A percentile compares a stretch with the other conserved stretches of the same genome.
Evolutionary conservation across 1,140 invertebrate genomes (phyloP).

Genomic region (Cyclargus thomasi): DNA sequence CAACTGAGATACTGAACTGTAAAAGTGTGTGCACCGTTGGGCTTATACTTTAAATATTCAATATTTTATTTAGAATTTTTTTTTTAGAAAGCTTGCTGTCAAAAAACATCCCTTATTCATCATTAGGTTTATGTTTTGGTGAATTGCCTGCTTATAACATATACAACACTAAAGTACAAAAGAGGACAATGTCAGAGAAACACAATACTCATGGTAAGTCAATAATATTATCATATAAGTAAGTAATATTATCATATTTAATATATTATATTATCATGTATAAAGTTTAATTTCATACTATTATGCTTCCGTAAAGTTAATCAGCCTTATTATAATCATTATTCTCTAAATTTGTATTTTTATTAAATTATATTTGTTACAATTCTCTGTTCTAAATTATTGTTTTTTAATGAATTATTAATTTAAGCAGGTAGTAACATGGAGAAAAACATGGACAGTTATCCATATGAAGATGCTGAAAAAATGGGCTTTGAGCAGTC

Average conservation of each 20-base stretch:
- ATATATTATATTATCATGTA: too few relatives aligned
- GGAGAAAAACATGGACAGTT: conserved; percentile 6
- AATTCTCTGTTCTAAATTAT: too few relatives aligned
- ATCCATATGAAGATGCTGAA: conserved; percentile 9
- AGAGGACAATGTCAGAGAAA: neutral
- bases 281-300: too few relatives aligned
- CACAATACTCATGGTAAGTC: neutral
- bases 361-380: too few relatives aligned
- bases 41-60: too few relatives aligned
- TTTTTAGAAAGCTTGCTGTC: neutral
- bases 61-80: neutral
- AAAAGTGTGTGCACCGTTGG: too few relatives aligned
- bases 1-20: too few relatives aligned
- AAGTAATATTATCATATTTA: neutral
- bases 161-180: neutral
- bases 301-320: too few relatives aligned
- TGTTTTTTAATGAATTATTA: neutral
- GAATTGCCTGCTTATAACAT: neutral
- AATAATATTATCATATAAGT: neutral
- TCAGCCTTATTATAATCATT: too few relatives aligned
- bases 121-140: neutral
- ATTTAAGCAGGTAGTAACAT: neutral
- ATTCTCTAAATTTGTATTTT: too few relatives aligned
- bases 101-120: neutral
- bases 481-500: conserved; percentile 11